A percentile compares a stretch with the other conserved stretches of the same genome.
Conservation (phyloP, 2,797 vertebrate genomes). For the Enteromius radiatus region DNA sequence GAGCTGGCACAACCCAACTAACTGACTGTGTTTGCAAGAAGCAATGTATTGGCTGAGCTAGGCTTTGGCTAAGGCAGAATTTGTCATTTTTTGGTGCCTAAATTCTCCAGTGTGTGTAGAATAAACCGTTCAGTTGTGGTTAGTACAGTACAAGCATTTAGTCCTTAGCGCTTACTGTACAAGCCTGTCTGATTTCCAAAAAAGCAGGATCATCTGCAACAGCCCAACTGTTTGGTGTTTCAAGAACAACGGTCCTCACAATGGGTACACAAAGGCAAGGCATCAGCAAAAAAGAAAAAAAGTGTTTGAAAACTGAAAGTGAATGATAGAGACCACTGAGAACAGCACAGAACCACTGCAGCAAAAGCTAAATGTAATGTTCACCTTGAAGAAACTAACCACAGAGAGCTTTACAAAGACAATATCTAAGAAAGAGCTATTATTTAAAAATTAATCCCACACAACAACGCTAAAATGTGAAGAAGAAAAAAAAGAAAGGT, state of each 20-base stretch:
- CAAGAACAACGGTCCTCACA: neutral
- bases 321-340: neutral
- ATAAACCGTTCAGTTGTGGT: neutral
- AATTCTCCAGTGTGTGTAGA: neutral
- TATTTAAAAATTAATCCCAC: neutral
- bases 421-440: neutral
- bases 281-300: neutral
- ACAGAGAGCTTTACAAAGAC: neutral
- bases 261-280: neutral
- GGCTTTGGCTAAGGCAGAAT: constrained; percentile 18
- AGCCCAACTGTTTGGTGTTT: neutral
- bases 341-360: no score
- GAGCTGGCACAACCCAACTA: constrained; percentile 9
- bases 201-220: neutral
- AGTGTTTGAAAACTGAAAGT: neutral
- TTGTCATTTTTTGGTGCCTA: neutral
- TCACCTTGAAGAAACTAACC: no score
- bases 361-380: no score
- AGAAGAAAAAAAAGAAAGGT: neutral
- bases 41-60: constrained; percentile 14
- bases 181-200: neutral
- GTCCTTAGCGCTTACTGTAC: no score
- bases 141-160: neutral
- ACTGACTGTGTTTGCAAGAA: constrained; percentile 26
- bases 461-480: neutral